Base-by-base conservation (phyloP, 2,888 invertebrate species). In the Hermaeophaga mercurialis region DNA sequence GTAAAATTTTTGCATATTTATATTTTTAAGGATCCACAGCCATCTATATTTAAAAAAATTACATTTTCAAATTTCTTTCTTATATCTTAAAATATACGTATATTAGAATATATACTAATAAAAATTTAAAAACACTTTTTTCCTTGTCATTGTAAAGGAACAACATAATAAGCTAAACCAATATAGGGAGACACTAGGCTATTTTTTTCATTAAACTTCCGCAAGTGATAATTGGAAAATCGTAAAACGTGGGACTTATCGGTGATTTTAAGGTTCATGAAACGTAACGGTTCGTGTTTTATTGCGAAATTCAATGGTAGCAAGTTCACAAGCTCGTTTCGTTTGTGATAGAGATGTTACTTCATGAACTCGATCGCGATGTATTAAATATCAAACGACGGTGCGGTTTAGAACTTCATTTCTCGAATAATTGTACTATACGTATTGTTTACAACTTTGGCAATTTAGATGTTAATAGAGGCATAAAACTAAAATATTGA, bases 341-440 rank as follows among this genome's bases (percentile, higher is more conserved):
- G 28, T 44, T 44, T 28, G 31, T 44, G n/a, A 44, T 15, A 26
- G 28, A 28, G 44, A n/a, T 17, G 44, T 14, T 9, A 44, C n/a
- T 44, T 44, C 28, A 44, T 14, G 24, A 28, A 26, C 9, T 14
- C 17, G 31, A 44, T 26, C 31, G 15, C 28, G 8, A 28, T 15
- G 18, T 44, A 44, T 44, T 28, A n/a, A 44, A 44, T 17, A n/a
- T 12, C 28, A 6, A 44, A 44, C 22, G 26, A 11, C 17, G 36
- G 12, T 12, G 14, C 17, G 2, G 12, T 11, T 28, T 33, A 7
- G 2, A 31, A 26, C 5, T 14, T 45, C 9, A n/a, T 4, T 4
- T 9, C 5, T 6, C n/a, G 5, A 33, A 19, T 31, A 11, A 31
- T 45, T 31, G 18, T 44, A 22, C 22, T n/a, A n/a, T n/a, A n/a